Base-by-base conservation (phyloP, 2,113 vertebrate genomes). In the Caranx melampygus region DNA sequence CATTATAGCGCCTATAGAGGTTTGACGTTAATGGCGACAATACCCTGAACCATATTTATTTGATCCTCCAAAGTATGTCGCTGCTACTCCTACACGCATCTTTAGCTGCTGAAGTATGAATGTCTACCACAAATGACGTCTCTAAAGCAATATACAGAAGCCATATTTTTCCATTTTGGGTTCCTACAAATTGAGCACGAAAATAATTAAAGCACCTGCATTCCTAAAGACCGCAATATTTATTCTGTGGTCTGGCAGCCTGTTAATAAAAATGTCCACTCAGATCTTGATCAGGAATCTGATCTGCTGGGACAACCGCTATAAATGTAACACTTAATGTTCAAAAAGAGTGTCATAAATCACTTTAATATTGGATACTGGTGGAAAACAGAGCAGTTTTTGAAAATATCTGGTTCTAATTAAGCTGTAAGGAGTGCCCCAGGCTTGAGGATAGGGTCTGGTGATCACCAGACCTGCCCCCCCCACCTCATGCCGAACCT, bases 191-290 rank as follows among this genome's bases (percentile, higher is more conserved):
- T 94, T 82, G 82, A 93, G 87, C 68, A 79, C 91, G 89, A 93
- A 93, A 88, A 72, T 90, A 94, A 93, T 94, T 93, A 91, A 93
- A 90, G 85, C 84, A 85, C 91, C 87, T 92, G 88, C 86, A 90
- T 92, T 91, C 77, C 64, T 72, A 70, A 61, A 82, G 84, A 86
- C 83, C 72, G 45, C 84, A 79, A 75, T 90, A 86, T 94, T 93
- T 93, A 90, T 92, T 88, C 84, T 89, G 84, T 15, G 78, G 90
- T 88, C 81, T 88, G 84, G 75, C 89, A 81, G 83, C 55, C 79
- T 61, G 76, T 94, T 93, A 84, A 93, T 94, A 94, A 94, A 95
- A 92, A 88, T 72, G 92, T 94, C 92, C 76, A 61, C 77, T 92
- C 79, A 42, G 75, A 92, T 94, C 74, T 31, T 78, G 73, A 92